These are phyloP conservation scores for Crenuchus spilurus DNA, from an alignment of 2,797 vertebrate species.

Conservation along the genomic window DNA sequence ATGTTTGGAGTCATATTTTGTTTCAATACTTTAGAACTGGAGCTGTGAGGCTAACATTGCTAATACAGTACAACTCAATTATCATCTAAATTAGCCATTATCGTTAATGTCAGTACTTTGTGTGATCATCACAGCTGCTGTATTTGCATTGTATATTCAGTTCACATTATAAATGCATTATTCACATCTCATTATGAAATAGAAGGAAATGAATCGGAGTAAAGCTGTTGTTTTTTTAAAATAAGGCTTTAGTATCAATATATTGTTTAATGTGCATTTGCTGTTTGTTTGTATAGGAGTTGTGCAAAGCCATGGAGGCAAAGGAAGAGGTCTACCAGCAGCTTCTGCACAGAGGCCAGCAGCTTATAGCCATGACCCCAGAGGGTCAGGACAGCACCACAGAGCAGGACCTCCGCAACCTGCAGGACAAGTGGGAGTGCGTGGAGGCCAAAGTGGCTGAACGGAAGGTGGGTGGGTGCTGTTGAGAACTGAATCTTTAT, in stretches of 20 bases:
- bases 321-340: slow-evolving; percentile 89
- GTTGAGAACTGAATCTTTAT: neutral
- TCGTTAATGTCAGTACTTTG: no score
- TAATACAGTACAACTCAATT: no score
- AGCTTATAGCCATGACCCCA: slow-evolving; percentile 84
- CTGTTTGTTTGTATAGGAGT: slow-evolving; percentile 79
- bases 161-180: no score
- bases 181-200: no score
- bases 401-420: slow-evolving; percentile 90
- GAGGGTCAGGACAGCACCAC: slow-evolving; percentile 88
- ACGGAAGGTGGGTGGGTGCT: slow-evolving; percentile 91
- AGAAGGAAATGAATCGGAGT: no score
- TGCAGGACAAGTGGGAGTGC: slow-evolving; percentile 93
- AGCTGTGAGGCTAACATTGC: no score
- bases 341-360: slow-evolving; percentile 86
- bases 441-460: slow-evolving; percentile 90
- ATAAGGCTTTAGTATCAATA: neutral
- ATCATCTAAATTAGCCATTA: no score
- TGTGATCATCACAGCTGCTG: no score
- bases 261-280: neutral
- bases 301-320: slow-evolving; percentile 86
- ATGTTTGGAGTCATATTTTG: no score
- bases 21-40: no score
- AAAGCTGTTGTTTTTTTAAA: no score
- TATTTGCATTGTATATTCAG: no score